A percentile compares a stretch with the other conserved stretches of the same genome.
Conservation (phyloP, 2,113 vertebrate species). For the Protomyctophum bolini region DNA sequence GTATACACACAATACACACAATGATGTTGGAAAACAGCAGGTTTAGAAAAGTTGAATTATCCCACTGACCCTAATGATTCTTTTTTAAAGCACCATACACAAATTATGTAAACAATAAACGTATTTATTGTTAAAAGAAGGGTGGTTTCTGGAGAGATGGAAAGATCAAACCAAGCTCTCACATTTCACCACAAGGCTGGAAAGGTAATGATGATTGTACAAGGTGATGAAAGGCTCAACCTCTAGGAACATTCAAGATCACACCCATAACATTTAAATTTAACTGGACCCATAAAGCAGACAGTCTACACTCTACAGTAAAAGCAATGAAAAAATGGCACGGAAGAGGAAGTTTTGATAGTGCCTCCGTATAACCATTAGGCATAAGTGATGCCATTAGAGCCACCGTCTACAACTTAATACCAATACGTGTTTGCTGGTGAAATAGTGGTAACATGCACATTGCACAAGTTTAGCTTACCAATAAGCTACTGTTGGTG, state of each 20-base stretch:
- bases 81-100: background rate
- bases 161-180: background rate
- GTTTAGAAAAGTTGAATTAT: background rate
- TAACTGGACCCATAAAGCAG: background rate
- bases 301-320: conserved; percentile 9
- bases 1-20: too few relatives aligned
- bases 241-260: conserved; percentile 22
- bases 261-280: conserved; percentile 16
- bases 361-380: background rate
- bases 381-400: background rate
- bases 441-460: background rate
- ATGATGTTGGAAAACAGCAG: background rate
- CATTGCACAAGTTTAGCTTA: background rate
- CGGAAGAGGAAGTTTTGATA: background rate
- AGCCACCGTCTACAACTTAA: background rate
- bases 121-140: background rate
- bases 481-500: background rate
- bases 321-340: conserved; percentile 10
- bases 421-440: background rate
- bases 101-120: background rate
- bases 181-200: background rate
- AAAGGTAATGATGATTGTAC: conserved; percentile 23
- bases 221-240: conserved; percentile 3
- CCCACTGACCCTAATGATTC: background rate
- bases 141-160: background rate